Evolutionary conservation across 2,113 vertebrate genomes (phyloP), one percentile per base, ranked within the genome.

Genomic region (Syrmaticus mikado): DNA sequence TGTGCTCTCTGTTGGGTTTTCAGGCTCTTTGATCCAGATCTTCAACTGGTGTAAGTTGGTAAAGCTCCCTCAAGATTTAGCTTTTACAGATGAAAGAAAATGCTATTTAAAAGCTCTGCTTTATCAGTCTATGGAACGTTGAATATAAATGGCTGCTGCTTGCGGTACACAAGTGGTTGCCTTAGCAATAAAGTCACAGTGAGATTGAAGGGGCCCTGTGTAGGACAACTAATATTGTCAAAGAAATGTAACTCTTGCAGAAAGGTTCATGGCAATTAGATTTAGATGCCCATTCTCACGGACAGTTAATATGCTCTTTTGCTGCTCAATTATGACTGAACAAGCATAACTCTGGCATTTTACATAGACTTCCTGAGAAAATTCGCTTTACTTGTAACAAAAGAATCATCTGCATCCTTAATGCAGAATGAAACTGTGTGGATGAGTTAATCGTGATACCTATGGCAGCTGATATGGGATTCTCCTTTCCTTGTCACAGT

Each of bases 21-120:
- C 67, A 62, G 55, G 7, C 5, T 66, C 21, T 91, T 92, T 95
- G 53, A 93, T 91, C 27, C 60, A 70, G 52, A 74, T 79, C 50
- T 82, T 82, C 52, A 9, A 22, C 64, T 64, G 17, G 11, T 76
- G 17, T 34, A 82, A 84, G 85, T 55, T 74, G 67, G 38, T 79
- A 72, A 40, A 1, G 0, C 21, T 92, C 36, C 36, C 58, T 79
- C n/a, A 30, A 10, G 43, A 86, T 25, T 24, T 58, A 24, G 12
- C 45, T 90, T 75, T 89, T 73, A 58, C 74, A 86, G 53, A 88
- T 65, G 55, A 87, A 92, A 92, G 58, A 81, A 82, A 50, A n/a
- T 2, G 2, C 8, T 53, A 41, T 89, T 89, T 66, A 73, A 73
- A 95, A 66, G 6, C 34, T 41, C 34, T 77, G 19, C n/a, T 84